Conservation (phyloP, 2,113 vertebrate genomes). For the Eupsittula cactorum region DNA sequence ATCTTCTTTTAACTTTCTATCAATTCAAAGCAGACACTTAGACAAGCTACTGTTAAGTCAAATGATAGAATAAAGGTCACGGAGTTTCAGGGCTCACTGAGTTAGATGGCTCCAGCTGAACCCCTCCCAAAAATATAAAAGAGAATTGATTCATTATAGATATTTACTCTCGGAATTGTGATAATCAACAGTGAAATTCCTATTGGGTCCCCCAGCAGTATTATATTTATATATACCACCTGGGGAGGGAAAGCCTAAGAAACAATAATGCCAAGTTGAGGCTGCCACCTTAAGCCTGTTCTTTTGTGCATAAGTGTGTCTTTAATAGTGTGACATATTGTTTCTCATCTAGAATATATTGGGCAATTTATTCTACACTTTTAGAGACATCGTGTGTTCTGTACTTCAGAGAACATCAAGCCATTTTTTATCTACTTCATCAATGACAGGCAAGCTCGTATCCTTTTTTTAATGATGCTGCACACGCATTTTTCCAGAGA, state of each 20-base stretch:
- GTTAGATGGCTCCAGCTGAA: background rate
- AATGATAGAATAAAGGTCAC: background rate
- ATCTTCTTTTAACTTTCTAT: background rate
- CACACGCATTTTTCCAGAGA: background rate
- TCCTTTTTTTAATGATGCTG: background rate
- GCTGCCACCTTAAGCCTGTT: background rate
- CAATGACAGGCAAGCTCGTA: background rate
- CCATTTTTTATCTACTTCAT: background rate
- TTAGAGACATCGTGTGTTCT: background rate
- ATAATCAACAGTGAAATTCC: background rate
- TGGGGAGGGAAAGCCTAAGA: background rate
- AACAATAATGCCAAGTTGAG: background rate
- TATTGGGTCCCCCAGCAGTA: background rate
- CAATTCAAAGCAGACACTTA: background rate
- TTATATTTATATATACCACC: background rate
- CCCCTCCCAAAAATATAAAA: background rate
- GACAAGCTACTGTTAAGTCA: background rate
- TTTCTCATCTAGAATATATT: background rate
- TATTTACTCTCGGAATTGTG: background rate
- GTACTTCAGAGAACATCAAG: constrained; percentile 18
- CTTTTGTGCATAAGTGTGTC: background rate
- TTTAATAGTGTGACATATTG: background rate
- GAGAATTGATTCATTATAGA: background rate
- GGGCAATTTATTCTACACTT: background rate
- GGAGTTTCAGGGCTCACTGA: background rate